Evolutionary conservation across 2,797 vertebrate genomes (phyloP), one percentile per base, ranked within the genome.

Genomic region (Moxostoma hubbsi): DNA sequence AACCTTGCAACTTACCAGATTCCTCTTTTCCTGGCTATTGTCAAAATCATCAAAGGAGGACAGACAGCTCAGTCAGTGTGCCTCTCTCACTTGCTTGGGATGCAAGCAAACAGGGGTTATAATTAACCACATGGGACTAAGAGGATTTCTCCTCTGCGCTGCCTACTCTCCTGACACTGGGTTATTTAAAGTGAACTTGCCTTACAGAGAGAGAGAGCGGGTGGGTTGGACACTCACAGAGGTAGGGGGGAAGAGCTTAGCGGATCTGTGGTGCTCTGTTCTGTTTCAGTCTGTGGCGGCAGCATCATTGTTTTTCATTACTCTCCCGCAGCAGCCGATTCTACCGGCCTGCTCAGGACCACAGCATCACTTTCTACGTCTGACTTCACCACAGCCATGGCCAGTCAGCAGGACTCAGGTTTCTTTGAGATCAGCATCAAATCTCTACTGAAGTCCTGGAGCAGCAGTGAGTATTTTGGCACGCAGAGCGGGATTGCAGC

Each of bases 401-500:
- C 97, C 93, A 98, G 96, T 94, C 97, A 97, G 92, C 98, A 99
- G 92, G 98, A 99, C 92, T 98, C 97, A 2, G 97, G 97, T 89
- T 98, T 99, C 94, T 99, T 99, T 92, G 97, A 99, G 93, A 99
- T 98, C 95, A 99, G 98, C 94, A 98, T 99, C 94, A 99, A 98
- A 90, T 99, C 98, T 85, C 93, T 99, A 90, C 94, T 99, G 92
- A 99, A 98, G 92, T 98, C 98, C 84, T 97, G 97, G 97, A 97
- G 97, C 90, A 95, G 96, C 93, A 94, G 97, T 99, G 94, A 98
- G 97, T 98, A 95, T 88, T 77, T 36, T 64, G 67, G 61, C 45
- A 6, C 84, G 4, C 59, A 62, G 50, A 54, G 55, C 6, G 63
- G 64, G 46, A 77, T 68, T 47, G 24, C 24, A 24, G 24, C 24